Base-by-base conservation (phyloP, 2,797 vertebrate species). In the Epinephelus awoara region DNA sequence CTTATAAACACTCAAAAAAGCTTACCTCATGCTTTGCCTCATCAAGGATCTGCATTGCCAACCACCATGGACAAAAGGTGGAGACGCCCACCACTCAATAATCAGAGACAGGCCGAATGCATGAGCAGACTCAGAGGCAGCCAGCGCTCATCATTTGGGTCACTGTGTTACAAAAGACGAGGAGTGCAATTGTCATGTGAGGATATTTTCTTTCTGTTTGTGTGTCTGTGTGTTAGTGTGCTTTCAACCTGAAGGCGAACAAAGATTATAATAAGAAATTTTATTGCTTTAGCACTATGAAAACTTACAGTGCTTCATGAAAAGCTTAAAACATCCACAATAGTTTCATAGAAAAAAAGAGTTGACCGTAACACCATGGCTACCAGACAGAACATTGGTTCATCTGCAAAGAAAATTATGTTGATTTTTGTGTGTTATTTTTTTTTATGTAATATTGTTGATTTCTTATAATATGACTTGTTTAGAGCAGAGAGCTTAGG, bases 1-100 rank as follows among this genome's bases (percentile, higher is more conserved):
- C 89, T 88, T 89, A 79, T 89, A 93, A 93, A 94, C 93, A 93
- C 88, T 92, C 87, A 85, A 87, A 85, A 89, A 85, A 82, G 87
- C 91, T 90, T 83, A 90, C 75, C 83, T 93, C 80, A 91, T 91
- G 82, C 75, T 81, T 77, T 86, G 83, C 85, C 87, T 91, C 87
- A 84, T 89, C 85, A 72, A 88, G 73, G 79, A 82, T 85, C 83
- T 81, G 81, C 76, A 72, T 85, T 89, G 87, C 79, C 83, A 90
- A 83, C 82, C 80, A 81, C 64, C 80, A 54, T 3, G 61, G 81
- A 90, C 76, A 87, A 87, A 80, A 84, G 85, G 80, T 62, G 75
- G 67, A 78, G 83, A 86, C 72, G 23, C 72, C 80, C 72, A 87
- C 69, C 61, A 40, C 58, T 77, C 84, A 72, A 68, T 88, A 83